Evolutionary conservation across 2,113 vertebrate genomes (phyloP).

Genomic region (Taxidea taxus): DNA sequence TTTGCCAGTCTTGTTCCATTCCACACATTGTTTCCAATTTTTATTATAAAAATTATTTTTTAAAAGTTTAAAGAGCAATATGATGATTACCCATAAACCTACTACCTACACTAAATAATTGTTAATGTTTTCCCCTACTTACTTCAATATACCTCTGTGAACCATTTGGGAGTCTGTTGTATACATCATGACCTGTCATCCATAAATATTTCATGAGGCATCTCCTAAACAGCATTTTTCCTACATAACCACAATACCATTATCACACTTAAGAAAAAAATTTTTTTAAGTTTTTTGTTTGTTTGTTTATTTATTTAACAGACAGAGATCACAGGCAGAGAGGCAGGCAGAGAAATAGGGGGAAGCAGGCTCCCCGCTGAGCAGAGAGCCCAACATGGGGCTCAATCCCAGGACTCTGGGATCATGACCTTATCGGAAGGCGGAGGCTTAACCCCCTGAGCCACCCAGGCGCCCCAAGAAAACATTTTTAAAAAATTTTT

Average conservation of each 20-base stretch:
- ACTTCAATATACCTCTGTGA: neutral
- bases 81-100: neutral
- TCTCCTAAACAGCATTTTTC: neutral
- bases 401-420: too few species aligned
- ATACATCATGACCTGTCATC: neutral
- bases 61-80: neutral
- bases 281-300: neutral
- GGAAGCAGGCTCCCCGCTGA: too few species aligned
- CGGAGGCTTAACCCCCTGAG: too few species aligned
- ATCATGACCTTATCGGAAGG: too few species aligned
- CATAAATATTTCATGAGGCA: constrained; percentile 10
- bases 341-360: too few species aligned
- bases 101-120: neutral
- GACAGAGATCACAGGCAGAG: too few species aligned
- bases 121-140: constrained; percentile 1
- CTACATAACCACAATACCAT: neutral
- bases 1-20: constrained; percentile 5
- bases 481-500: too few species aligned
- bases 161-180: neutral
- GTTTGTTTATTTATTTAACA: too few species aligned
- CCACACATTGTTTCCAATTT: neutral
- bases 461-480: too few species aligned
- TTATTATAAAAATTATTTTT: constrained; percentile 30
- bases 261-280: neutral
- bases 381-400: too few species aligned